A percentile compares a stretch with the other conserved stretches of the same genome.
These are phyloP conservation scores for Protosalanx chinensis DNA, from an alignment of 2,797 vertebrate genomes.

Conservation along the genomic window DNA sequence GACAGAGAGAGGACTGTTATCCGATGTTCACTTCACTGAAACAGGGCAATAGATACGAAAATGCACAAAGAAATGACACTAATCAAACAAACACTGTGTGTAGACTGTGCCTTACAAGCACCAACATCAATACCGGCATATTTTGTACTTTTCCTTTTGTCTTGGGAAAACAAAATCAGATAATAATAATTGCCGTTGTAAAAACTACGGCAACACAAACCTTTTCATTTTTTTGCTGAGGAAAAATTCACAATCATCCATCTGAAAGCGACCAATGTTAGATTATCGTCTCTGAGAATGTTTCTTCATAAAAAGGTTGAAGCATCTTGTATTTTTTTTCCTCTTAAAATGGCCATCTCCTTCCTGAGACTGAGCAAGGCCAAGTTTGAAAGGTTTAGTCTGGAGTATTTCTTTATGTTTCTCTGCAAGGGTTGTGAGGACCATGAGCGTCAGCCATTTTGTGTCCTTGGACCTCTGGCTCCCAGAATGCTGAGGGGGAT, in stretches of 20 bases:
- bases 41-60: slow-evolving; percentile 81
- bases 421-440: slow-evolving; percentile 43
- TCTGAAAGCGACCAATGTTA: slow-evolving; percentile 63
- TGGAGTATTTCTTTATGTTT: slow-evolving; percentile 40
- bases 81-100: slow-evolving; percentile 81
- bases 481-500: slow-evolving; percentile 44
- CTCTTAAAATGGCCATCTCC: slow-evolving; percentile 68
- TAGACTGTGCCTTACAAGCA: slow-evolving; percentile 75
- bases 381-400: slow-evolving; percentile 58
- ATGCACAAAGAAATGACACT: slow-evolving; percentile 84
- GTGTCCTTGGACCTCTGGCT: slow-evolving; percentile 56
- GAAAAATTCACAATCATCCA: slow-evolving; percentile 66
- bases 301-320: slow-evolving; percentile 68
- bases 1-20: slow-evolving; percentile 72
- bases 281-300: slow-evolving; percentile 68
- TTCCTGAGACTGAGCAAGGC: slow-evolving; percentile 77
- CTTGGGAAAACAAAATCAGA: slow-evolving; percentile 38
- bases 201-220: slow-evolving; percentile 36
- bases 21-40: slow-evolving; percentile 78
- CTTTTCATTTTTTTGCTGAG: slow-evolving; percentile 48
- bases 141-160: slow-evolving; percentile 66
- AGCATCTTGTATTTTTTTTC: slow-evolving; percentile 50
- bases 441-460: slow-evolving; percentile 43
- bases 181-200: slow-evolving; percentile 51
- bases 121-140: slow-evolving; percentile 81